Conservation (phyloP, 2,888 invertebrate species). For the Portevinia maculata region DNA sequence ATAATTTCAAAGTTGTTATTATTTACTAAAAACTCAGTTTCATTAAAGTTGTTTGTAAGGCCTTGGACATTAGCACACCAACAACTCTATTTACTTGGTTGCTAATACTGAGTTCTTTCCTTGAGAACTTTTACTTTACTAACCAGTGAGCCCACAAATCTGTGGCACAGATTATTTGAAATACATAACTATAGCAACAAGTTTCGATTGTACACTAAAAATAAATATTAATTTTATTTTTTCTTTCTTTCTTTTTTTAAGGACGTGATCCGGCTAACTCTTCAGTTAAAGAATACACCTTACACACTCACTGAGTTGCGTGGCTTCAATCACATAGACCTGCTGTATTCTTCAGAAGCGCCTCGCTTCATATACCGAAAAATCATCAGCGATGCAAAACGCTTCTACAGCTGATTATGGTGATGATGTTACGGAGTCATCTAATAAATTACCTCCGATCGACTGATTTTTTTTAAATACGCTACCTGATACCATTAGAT, state of each 20-base stretch:
- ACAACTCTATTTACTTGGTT: no score
- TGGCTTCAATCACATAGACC: conserved; percentile 81
- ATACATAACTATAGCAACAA: no score
- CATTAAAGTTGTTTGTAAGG: no score
- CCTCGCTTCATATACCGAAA: conserved; percentile 77
- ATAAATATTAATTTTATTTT: neutral
- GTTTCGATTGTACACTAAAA: no score
- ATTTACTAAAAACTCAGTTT: no score
- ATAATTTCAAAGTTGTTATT: no score
- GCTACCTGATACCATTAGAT: conserved; percentile 61
- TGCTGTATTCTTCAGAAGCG: conserved; percentile 78
- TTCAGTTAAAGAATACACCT: conserved; percentile 76
- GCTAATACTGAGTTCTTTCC: no score
- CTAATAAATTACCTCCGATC: conserved; percentile 29
- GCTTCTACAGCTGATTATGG: conserved; percentile 65
- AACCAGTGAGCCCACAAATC: no score
- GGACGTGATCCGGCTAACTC: conserved; percentile 78
- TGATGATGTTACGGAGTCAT: neutral
- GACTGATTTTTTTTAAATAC: conserved; percentile 62
- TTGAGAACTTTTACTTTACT: no score
- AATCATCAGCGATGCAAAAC: conserved; percentile 77
- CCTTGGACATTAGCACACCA: no score
- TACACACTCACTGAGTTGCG: conserved; percentile 78
- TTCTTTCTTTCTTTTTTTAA: conserved; percentile 44
- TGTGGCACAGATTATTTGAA: no score